These are phyloP conservation scores for Polyommatus icarus DNA, from an alignment of 2,888 invertebrate species.

Conservation along the genomic window DNA sequence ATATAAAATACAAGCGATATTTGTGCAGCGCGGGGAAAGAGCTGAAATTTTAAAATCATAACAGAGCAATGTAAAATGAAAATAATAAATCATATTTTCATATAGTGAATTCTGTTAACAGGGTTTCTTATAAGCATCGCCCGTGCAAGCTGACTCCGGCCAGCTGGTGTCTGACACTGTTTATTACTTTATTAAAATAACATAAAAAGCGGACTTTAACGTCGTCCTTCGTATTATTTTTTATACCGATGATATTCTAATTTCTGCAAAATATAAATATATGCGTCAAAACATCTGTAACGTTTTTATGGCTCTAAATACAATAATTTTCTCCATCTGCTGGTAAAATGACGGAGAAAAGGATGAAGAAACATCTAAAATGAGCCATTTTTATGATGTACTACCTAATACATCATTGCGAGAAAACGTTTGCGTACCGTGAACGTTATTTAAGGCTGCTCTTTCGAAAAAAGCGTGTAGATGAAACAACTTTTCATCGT, in stretches of 20 bases:
- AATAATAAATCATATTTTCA: conserved; percentile 30
- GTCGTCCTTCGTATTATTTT: conserved; percentile 12
- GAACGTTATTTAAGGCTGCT: conserved; percentile 40
- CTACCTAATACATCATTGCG: conserved; percentile 1
- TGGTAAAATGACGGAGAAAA: background rate
- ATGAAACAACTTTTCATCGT: too few relatives aligned
- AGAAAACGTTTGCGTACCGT: conserved; percentile 35
- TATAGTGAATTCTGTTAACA: conserved; percentile 26
- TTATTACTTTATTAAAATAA: conserved; percentile 30
- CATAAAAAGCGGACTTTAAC: conserved; percentile 1
- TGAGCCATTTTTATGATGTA: background rate
- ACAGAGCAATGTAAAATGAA: conserved; percentile 28
- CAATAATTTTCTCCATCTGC: background rate
- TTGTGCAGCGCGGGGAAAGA: conserved; percentile 15
- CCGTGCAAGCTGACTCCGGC: conserved; percentile 24
- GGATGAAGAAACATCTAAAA: background rate
- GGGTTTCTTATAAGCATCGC: conserved; percentile 29
- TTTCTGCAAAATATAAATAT: background rate
- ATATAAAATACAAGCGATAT: conserved; percentile 26
- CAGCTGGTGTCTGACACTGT: conserved; percentile 26
- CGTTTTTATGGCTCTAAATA: background rate
- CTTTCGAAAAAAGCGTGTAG: too few relatives aligned
- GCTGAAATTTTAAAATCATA: conserved; percentile 30
- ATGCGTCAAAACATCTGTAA: background rate
- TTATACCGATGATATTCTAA: background rate